These are phyloP conservation scores for Venusia cambrica DNA, from an alignment of 2,888 invertebrate species.

Conservation along the genomic window DNA sequence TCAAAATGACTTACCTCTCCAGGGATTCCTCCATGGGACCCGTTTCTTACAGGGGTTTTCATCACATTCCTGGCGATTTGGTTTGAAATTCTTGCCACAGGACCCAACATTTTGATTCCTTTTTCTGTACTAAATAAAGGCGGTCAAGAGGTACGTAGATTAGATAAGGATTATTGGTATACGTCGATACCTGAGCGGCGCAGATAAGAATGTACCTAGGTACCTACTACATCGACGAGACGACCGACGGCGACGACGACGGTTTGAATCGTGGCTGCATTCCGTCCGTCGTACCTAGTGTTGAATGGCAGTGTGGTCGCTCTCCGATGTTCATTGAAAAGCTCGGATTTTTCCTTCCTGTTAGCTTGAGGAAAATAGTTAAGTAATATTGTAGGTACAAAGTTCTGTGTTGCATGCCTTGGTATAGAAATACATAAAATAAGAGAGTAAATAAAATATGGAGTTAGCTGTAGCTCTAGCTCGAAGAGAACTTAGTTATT, in stretches of 20 bases:
- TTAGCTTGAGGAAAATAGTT: too few relatives aligned
- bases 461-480: too few relatives aligned
- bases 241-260: conserved; percentile 5
- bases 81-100: conserved; percentile 60
- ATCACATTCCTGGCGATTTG: conserved; percentile 60
- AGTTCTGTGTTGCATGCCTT: too few relatives aligned
- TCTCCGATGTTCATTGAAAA: too few relatives aligned
- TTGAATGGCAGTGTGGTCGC: conserved; percentile 22
- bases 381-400: too few relatives aligned
- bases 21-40: conserved; percentile 64
- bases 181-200: conserved; percentile 37
- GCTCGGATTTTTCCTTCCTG: too few relatives aligned
- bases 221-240: too few relatives aligned
- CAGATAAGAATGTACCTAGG: too few relatives aligned
- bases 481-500: too few relatives aligned
- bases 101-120: conserved; percentile 61
- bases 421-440: too few relatives aligned
- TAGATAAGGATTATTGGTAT: conserved; percentile 50
- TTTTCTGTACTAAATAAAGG: conserved; percentile 26
- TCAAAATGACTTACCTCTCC: conserved; percentile 71
- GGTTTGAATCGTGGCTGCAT: conserved; percentile 21
- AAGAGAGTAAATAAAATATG: too few relatives aligned
- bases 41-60: conserved; percentile 58
- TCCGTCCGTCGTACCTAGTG: too few relatives aligned
- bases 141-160: conserved; percentile 44